These are phyloP conservation scores for Lemur catta DNA, from an alignment of 2,797 vertebrate species.

Conservation along the genomic window DNA sequence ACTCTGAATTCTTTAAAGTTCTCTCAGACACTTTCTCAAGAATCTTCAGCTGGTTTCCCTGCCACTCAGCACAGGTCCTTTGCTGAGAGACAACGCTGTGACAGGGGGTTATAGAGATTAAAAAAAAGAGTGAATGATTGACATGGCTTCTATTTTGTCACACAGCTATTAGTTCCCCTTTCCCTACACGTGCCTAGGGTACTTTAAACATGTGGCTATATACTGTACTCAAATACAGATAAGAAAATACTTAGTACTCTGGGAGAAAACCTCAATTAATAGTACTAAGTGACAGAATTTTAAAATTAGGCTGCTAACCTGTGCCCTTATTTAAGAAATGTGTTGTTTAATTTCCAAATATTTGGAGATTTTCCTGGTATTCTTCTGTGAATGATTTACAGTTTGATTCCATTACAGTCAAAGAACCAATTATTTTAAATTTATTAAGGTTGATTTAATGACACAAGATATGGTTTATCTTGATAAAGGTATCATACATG, in stretches of 20 bases:
- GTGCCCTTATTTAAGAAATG: neutral
- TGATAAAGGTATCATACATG: neutral
- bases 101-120: neutral
- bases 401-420: neutral
- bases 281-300: neutral
- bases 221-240: neutral
- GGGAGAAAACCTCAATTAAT: neutral
- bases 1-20: neutral
- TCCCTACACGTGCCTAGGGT: neutral
- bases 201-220: neutral
- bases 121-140: neutral
- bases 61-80: neutral
- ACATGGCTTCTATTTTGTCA: neutral
- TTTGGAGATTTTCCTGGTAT: neutral
- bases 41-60: neutral
- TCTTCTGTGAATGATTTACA: neutral
- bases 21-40: neutral
- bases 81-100: neutral
- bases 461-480: neutral
- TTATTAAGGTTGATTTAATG: neutral
- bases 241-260: neutral
- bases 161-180: neutral
- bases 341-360: neutral
- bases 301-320: neutral
- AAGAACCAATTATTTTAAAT: neutral